phyloP scores from a whole-genome alignment of 92 coral and sea anemone species.

The Parazoanthus swiftii region DNA sequence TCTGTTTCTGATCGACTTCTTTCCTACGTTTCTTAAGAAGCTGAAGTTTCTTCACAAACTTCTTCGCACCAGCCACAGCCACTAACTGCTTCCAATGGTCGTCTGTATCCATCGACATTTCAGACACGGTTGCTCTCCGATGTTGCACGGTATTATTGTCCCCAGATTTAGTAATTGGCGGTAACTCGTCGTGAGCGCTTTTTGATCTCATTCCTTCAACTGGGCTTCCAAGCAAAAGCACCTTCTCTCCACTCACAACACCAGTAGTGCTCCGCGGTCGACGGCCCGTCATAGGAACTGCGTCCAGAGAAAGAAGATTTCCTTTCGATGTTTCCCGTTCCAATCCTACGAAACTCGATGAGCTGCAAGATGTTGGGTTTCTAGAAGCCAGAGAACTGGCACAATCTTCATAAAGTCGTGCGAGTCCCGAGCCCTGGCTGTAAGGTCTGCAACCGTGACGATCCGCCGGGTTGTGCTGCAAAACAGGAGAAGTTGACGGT shows the following conservation, averaged over 20 bases:
- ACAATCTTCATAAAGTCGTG: not conserved
- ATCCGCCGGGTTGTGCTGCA: not conserved
- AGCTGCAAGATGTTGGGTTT: slow-evolving; percentile 14
- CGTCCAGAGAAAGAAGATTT: slow-evolving; percentile 21
- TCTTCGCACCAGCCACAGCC: slow-evolving; percentile 19
- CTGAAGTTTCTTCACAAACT: slow-evolving; percentile 5
- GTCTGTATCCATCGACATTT: not conserved
- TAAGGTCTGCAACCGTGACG: not conserved
- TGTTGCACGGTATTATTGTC: not conserved
- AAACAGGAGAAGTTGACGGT: slow-evolving; percentile 16
- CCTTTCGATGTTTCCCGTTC: slow-evolving; percentile 24
- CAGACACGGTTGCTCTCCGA: slow-evolving; percentile 12
- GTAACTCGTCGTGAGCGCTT: not conserved
- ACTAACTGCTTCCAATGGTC: not conserved
- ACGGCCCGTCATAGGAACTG: not conserved
- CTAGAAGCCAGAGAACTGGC: not conserved
- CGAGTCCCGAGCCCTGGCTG: not conserved
- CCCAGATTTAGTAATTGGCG: not conserved
- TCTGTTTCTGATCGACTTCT: not conserved
- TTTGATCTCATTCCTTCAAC: not conserved
- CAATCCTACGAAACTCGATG: not conserved
- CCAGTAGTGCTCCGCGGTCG: slow-evolving; percentile 10
- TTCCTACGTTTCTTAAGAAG: not conserved
- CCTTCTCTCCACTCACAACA: not conserved
- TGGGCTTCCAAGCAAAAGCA: not conserved